A percentile compares a stretch with the other conserved stretches of the same genome.
Evolutionary conservation across 92 coral and sea anemone species (phyloP).

Genomic region (Epizoanthus ramosus): DNA sequence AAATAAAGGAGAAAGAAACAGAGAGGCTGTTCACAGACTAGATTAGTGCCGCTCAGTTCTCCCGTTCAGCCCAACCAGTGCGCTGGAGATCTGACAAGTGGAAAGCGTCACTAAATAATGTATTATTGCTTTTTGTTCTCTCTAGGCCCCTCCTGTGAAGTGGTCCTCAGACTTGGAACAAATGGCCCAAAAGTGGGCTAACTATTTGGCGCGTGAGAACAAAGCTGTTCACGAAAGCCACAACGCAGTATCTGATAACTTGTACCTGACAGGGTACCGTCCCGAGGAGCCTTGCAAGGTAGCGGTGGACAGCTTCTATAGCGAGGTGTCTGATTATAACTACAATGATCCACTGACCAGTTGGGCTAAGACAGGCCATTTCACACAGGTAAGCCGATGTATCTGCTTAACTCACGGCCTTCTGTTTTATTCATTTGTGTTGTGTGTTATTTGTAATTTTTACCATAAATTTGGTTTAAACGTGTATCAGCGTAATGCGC

Average conservation of each 20-base stretch:
- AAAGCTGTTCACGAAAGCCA: slow-evolving; percentile 40
- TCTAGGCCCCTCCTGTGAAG: slow-evolving; percentile 45
- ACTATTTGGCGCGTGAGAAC: slow-evolving; percentile 59
- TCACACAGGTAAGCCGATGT: slow-evolving; percentile 44
- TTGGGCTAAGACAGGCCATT: slow-evolving; percentile 51
- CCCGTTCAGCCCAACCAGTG: too few species aligned
- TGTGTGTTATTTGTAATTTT: too few species aligned
- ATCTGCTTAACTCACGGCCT: too few species aligned
- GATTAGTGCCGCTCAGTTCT: too few species aligned
- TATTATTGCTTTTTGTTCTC: not conserved
- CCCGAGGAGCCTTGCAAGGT: slow-evolving; percentile 45
- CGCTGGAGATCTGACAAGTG: too few species aligned
- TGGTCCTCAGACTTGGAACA: slow-evolving; percentile 50
- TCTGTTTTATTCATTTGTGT: too few species aligned
- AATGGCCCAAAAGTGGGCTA: slow-evolving; percentile 47
- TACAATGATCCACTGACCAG: slow-evolving; percentile 41
- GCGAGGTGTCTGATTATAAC: slow-evolving; percentile 44
- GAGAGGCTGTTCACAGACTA: too few species aligned
- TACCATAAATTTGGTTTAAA: too few species aligned
- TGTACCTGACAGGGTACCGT: slow-evolving; percentile 33
- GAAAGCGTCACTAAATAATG: not conserved
- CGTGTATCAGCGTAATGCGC: too few species aligned
- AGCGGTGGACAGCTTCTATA: slow-evolving; percentile 49
- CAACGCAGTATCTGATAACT: slow-evolving; percentile 44
- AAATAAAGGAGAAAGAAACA: too few species aligned